Conservation (phyloP, 2,113 vertebrate genomes). For the Oncorhynchus keta region DNA sequence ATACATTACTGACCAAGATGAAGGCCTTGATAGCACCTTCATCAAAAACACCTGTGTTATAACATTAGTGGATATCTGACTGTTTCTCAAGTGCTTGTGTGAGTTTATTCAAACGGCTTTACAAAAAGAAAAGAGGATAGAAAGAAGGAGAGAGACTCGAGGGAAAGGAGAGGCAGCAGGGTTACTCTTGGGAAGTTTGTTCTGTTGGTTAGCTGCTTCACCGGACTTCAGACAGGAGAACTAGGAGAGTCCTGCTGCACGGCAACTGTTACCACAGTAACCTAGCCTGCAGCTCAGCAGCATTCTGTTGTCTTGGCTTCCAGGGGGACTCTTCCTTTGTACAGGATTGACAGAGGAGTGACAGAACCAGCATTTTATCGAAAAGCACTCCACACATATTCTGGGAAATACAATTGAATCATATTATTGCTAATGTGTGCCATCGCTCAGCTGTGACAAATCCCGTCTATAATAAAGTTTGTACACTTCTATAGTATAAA, state of each 20-base stretch:
- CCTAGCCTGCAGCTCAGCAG: conserved; percentile 74
- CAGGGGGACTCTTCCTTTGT: conserved; percentile 76
- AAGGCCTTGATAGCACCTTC: conserved; percentile 56
- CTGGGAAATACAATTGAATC: background rate
- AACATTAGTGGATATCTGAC: conserved; percentile 54
- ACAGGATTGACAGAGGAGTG: conserved; percentile 79
- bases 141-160: conserved; percentile 17
- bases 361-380: conserved; percentile 29
- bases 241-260: conserved; percentile 62
- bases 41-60: conserved; percentile 37
- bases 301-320: conserved; percentile 74
- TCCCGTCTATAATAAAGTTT: background rate
- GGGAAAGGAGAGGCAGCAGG: conserved; percentile 34
- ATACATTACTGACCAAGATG: background rate
- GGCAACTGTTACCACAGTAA: conserved; percentile 84
- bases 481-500: too few relatives aligned
- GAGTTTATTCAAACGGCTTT: conserved; percentile 28
- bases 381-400: conserved; percentile 51
- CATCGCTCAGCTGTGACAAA: background rate
- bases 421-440: background rate
- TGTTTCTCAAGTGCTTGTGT: conserved; percentile 26
- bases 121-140: conserved; percentile 24
- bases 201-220: conserved; percentile 68
- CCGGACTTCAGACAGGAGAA: conserved; percentile 69
- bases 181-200: conserved; percentile 67